Evolutionary conservation across 2,888 invertebrate genomes (phyloP).

Genomic region (Chironomus riparius): DNA sequence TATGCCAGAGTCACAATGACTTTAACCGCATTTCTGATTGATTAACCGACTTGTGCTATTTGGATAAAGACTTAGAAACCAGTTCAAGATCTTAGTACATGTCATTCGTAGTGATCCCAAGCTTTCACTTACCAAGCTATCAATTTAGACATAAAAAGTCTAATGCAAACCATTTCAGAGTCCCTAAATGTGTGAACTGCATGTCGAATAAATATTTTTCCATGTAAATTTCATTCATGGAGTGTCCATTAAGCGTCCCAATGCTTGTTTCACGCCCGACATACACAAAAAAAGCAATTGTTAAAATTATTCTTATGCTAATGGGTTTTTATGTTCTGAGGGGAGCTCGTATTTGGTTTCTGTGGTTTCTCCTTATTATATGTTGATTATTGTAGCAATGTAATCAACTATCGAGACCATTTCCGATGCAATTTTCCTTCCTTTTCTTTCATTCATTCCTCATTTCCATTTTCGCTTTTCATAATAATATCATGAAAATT

Average conservation of each 20-base stretch:
- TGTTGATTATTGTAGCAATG: not conserved
- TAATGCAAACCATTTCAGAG: too few species aligned
- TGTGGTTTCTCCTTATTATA: not conserved
- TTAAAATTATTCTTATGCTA: not conserved
- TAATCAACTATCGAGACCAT: not conserved
- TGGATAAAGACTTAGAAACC: too few species aligned
- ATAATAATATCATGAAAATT: not conserved
- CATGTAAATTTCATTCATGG: not conserved
- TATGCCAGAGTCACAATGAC: too few species aligned
- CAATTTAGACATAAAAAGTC: too few species aligned
- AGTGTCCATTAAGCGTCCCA: not conserved
- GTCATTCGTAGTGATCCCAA: too few species aligned
- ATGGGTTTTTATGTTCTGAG: not conserved
- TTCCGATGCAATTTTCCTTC: not conserved
- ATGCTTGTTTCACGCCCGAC: not conserved
- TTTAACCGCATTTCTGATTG: too few species aligned
- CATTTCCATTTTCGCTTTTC: not conserved
- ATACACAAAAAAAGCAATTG: not conserved
- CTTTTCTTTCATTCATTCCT: not conserved
- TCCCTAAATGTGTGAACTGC: too few species aligned
- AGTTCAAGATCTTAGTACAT: too few species aligned
- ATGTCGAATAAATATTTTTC: too few species aligned
- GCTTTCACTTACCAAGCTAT: too few species aligned
- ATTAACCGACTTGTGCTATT: too few species aligned
- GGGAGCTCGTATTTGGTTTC: not conserved